Evolutionary conservation across 2,113 vertebrate genomes (phyloP).

Genomic region (Nerophis lumbriciformis): DNA sequence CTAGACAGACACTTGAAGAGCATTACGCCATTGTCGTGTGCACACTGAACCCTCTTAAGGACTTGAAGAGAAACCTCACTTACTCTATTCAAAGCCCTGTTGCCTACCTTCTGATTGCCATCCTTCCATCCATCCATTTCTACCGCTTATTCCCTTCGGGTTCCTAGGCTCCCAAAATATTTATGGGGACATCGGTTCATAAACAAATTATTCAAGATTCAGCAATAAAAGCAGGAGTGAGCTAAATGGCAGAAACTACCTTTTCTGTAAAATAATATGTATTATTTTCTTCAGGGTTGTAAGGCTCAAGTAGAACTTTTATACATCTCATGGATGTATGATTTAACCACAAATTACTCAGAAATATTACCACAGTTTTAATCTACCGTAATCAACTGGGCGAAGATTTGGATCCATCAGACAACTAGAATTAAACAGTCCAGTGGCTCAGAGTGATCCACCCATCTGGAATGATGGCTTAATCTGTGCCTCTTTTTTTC

Average conservation of each 20-base stretch:
- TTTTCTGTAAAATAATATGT: background rate
- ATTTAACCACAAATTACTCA: constrained; percentile 5
- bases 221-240: constrained; percentile 41
- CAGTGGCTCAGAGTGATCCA: constrained; percentile 35
- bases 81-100: constrained; percentile 57
- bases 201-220: constrained; percentile 51
- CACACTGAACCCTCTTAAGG: constrained; percentile 49
- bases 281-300: background rate
- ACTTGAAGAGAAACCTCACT: constrained; percentile 47
- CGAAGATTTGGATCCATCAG: constrained; percentile 19
- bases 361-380: constrained; percentile 6
- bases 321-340: background rate
- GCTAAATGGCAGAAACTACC: constrained; percentile 4
- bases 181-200: constrained; percentile 38
- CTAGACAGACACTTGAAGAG: constrained; percentile 4
- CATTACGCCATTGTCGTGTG: constrained; percentile 25
- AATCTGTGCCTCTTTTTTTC: constrained; percentile 37
- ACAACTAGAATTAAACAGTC: constrained; percentile 14
- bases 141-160: too few species aligned
- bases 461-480: constrained; percentile 53
- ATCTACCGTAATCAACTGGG: constrained; percentile 6
- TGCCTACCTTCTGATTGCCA: constrained; percentile 39
- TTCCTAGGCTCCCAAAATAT: constrained; percentile 34
- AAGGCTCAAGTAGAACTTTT: background rate
- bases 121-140: constrained; percentile 12